A percentile compares a stretch with the other conserved stretches of the same genome.
Conservation (phyloP, 2,113 vertebrate species). For the Chionodraco myersi region DNA sequence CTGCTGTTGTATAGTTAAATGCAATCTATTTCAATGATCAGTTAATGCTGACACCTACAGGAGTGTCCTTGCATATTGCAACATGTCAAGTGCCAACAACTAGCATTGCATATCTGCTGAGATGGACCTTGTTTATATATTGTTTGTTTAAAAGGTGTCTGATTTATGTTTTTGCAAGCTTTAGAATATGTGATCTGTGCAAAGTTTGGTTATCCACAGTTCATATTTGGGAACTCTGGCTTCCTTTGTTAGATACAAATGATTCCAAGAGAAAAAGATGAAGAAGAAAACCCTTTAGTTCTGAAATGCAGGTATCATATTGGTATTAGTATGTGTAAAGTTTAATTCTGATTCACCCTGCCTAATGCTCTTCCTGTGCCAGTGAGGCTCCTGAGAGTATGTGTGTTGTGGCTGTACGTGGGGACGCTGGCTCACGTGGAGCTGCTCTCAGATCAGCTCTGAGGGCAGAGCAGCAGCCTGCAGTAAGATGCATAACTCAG, state of each 20-base stretch:
- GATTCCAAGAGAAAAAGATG: too few relatives aligned
- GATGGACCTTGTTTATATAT: neutral
- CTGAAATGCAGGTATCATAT: too few relatives aligned
- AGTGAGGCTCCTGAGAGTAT: conserved; percentile 3
- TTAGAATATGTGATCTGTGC: too few relatives aligned
- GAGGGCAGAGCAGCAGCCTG: conserved; percentile 47
- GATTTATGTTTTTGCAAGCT: neutral
- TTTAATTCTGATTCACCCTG: neutral
- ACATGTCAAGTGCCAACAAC: neutral
- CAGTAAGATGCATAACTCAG: conserved; percentile 71
- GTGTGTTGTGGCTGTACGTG: conserved; percentile 5
- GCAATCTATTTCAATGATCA: neutral
- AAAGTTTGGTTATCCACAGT: too few relatives aligned
- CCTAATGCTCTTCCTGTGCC: neutral
- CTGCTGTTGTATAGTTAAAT: neutral
- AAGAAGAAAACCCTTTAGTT: too few relatives aligned
- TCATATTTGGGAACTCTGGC: too few relatives aligned
- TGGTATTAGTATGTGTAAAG: too few relatives aligned
- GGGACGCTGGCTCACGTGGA: conserved; percentile 35
- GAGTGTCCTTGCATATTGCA: neutral
- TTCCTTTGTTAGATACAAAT: too few relatives aligned
- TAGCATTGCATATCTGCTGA: neutral
- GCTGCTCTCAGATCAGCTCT: conserved; percentile 51
- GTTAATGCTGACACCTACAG: conserved; percentile 1
- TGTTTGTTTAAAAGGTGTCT: neutral